Evolutionary conservation across 2,888 invertebrate species (phyloP), one percentile per base, ranked within the genome.

Genomic region (Drosophila ustulata): DNA sequence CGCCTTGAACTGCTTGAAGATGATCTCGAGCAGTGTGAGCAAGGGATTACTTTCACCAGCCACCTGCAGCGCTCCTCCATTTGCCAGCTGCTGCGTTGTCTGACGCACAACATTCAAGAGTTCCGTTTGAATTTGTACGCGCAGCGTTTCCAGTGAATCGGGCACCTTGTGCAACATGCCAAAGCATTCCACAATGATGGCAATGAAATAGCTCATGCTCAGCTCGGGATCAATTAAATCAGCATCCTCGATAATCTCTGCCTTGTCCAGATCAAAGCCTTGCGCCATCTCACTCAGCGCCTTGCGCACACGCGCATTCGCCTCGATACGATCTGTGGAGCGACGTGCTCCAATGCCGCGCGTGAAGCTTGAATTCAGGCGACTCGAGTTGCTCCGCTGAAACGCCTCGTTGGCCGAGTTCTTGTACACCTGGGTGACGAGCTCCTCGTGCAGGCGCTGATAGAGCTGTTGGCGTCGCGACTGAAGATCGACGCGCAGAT

Each of bases 131-230:
- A 98, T 97, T 91, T 96, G 95, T 41, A 95, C 94, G 92, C 96
- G 96, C 82, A 98, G 94, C 90, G 95, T 95, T 93, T 97, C 97
- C 39, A 98, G 94, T 25, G 97, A 96, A 84, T 97, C 97, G 57
- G 96, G 96, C 81, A 98, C 93, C 91, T 96, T 97, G 56, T 96
- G 96, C 71, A 98, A 93, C 66, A 96, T 94, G 11, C 96, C 96
- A 56, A 98, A 94, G 71, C 98, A 97, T 90, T 98, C 97, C 0
- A 98, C 95, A 46, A 98, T 94, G 82, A 96, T 95, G 85, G 96
- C 95, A 89, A 97, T 95, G 71, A 95, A 96, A 89, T 95, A 94
- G 74, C 94, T 94, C 51, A 95, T 93, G 91, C 95, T 94, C 53
- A 94, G 93, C 82, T 95, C 95, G 2, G 94, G 93, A 91, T 95